Conservation (phyloP, 2,113 vertebrate genomes). For the Heteronetta atricapilla region DNA sequence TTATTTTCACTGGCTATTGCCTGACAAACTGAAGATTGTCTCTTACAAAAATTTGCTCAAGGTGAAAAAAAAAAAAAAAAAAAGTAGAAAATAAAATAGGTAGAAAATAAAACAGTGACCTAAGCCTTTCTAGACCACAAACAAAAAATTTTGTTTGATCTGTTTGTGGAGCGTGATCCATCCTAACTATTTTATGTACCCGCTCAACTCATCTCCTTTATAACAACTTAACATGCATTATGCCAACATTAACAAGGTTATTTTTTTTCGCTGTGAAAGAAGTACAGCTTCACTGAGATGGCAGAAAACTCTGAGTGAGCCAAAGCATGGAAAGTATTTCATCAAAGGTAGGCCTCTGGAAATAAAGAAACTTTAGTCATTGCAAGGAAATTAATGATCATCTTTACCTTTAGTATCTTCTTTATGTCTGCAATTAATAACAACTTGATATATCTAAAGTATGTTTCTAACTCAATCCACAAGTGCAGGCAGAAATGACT, state of each 20-base stretch:
- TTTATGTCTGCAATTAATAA: conserved; percentile 26
- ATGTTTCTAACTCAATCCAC: background rate
- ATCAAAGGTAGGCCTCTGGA: conserved; percentile 7
- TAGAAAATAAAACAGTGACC: background rate
- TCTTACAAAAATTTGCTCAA: background rate
- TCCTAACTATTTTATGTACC: background rate
- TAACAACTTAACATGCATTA: background rate
- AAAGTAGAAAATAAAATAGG: background rate
- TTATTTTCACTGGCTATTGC: background rate
- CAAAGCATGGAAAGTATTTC: conserved; percentile 20
- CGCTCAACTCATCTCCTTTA: background rate
- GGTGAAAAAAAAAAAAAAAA: background rate
- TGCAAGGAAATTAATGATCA: conserved; percentile 36
- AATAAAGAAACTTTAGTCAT: conserved; percentile 28
- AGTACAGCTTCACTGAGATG: background rate
- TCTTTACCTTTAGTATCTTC: conserved; percentile 40
- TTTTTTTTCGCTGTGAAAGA: background rate
- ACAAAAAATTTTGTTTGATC: background rate
- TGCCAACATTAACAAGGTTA: background rate
- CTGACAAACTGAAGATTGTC: background rate
- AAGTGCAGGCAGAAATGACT: background rate
- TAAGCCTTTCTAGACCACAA: background rate
- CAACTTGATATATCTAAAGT: background rate
- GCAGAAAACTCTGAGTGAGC: background rate
- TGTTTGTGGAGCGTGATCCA: background rate